Evolutionary conservation across 1,140 invertebrate species (phyloP), one percentile per base, ranked within the genome.

Genomic region (Calosoma granatense): DNA sequence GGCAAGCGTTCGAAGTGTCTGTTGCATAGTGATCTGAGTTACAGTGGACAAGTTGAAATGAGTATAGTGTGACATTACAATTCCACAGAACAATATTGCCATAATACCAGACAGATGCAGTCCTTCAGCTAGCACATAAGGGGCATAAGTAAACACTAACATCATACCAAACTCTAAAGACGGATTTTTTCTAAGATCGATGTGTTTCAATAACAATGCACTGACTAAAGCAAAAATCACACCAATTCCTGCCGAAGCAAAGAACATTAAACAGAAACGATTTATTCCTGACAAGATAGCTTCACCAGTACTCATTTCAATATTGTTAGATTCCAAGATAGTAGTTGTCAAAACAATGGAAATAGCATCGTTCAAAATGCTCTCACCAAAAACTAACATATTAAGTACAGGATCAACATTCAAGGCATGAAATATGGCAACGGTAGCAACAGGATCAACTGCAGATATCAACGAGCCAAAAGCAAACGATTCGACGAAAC

Each of bases 31-130:
- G 6, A 99, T 97, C 77, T 99, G 96, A 12, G 96, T 97, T 2
- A 99, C 89, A 17, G 96, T 97, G 1, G 96, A 98, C 14, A 99
- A 74, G 74, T 99, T 99, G 65, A 93, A 95, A 79, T 99, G 97
- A 15, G 96, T 98, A 67, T 99, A 99, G 72, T 99, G 97, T 0
- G 95, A 98, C 97, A 99, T 99, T 0, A 97, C 94, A 68, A 99
- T 94, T 1, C 96, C 97, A 78, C 94, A 97, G 70, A 98, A 98
- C 58, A 99, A 75, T 65, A 99, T 99, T 14, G 97, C 95, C 97
- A 99, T 99, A 41, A 99, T 99, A 58, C 92, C 93, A 66, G 93
- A 97, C 30, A 98, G 75, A 74, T 96, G 92, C 59, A 98, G 86
- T 36, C 96, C 95, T 78, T 99, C 97, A 43, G 97, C 96, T 36